Evolutionary conservation across 1,140 invertebrate genomes (phyloP), one percentile per base, ranked within the genome.

Genomic region (Neodiprion pinetum): DNA sequence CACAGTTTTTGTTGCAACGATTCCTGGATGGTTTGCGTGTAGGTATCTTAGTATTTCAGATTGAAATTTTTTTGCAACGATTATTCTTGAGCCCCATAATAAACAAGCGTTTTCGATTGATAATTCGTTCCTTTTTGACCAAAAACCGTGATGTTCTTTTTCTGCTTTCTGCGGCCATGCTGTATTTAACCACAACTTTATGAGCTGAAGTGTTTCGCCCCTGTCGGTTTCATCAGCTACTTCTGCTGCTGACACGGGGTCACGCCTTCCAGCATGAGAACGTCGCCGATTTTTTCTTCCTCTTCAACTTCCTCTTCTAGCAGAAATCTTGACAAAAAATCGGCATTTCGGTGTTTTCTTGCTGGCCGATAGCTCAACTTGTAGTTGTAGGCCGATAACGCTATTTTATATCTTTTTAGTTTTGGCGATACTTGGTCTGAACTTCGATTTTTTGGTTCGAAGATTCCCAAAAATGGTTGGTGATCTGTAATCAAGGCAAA

Each of bases 401-500:
- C n/a, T 40, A 78, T 17, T 40, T 65, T 75, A 72, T 77, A 80
- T 7, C 74, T 67, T 72, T 74, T 65, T 9, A 81, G 53, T 50
- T 80, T 74, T 10, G 73, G 76, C 17, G 82, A 75, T 66, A 85
- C 77, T 73, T 87, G 49, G 67, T 77, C 69, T 40, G 85, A 81
- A 10, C 82, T 72, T 17, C 65, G 75, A 61, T 78, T 73, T 17
- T 23, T 69, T 14, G 81, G 77, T 10, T 78, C 50, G 12, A 85
- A 80, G 17, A 86, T 83, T 40, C 75, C 72, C 23, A 80, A 49
- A 14, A 88, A 72, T 9, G 85, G 82, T 75, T 87, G 79, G 69
- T 89, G 86, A 75, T 88, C 87, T 21, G 81, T 87, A 9, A 81
- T 71, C 4, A 87, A 49, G 28, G 72, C 79, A 79, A 89, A 89